These are phyloP conservation scores for Trichacis sp. DNA, from an alignment of 2,888 invertebrate genomes.

Conservation along the genomic window DNA sequence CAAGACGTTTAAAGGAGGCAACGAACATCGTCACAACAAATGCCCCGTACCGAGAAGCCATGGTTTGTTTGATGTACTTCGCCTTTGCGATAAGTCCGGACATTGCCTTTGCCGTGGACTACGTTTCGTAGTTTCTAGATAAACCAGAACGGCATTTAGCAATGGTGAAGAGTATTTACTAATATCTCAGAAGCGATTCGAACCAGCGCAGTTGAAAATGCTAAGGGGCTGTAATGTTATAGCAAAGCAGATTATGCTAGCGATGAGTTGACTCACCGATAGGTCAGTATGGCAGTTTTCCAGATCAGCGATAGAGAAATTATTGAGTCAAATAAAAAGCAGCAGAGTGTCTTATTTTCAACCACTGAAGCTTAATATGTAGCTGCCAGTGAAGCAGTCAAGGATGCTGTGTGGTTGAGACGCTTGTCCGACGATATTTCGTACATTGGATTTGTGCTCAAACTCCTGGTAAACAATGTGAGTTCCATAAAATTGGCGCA, in stretches of 20 bases:
- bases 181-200: constrained; percentile 30
- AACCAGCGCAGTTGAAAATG: constrained; percentile 5
- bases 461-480: constrained; percentile 28
- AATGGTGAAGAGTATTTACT: constrained; percentile 33
- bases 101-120: constrained; percentile 35
- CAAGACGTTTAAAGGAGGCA: constrained; percentile 13
- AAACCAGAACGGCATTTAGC: constrained; percentile 25
- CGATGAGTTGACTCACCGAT: constrained; percentile 29
- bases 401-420: constrained; percentile 29
- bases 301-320: constrained; percentile 31
- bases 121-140: constrained; percentile 28
- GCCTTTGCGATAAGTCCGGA: constrained; percentile 36
- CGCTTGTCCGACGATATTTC: constrained; percentile 22
- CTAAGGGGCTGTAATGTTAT: constrained; percentile 9
- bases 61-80: constrained; percentile 33
- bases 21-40: constrained; percentile 34
- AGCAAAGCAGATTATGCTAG: constrained; percentile 40
- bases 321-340: constrained; percentile 33
- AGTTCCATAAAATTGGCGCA: constrained; percentile 36
- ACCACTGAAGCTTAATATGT: constrained; percentile 30
- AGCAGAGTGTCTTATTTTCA: constrained; percentile 28
- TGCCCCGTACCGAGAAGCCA: constrained; percentile 29
- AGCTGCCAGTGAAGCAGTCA: constrained; percentile 32
- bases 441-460: constrained; percentile 2
- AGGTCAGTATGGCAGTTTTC: constrained; percentile 29